Evolutionary conservation across 2,888 invertebrate species (phyloP), one percentile per base, ranked within the genome.

Genomic region (Heliconius ethilla): DNA sequence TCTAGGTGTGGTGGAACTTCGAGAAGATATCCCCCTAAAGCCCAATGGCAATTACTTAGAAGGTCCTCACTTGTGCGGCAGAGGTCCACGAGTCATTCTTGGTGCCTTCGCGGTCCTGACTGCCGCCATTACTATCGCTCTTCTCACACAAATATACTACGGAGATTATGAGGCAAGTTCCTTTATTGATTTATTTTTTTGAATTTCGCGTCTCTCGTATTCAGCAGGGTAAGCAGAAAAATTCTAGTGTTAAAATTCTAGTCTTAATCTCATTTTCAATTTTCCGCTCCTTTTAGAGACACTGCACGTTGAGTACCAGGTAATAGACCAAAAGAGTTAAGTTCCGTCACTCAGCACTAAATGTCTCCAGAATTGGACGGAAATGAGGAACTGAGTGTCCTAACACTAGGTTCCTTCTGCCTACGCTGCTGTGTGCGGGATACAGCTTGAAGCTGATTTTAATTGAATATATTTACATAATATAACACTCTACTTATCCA

Each of bases 131-230:
- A 96, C 97, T 27, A 89, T 97, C 69, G 97, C 97, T 63, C 94
- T 98, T 75, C 93, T 97, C 80, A 91, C 97, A 72, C 97, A 97
- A 88, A 96, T 97, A 83, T 95, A 96, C 89, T 96, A 96, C 86
- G 96, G 97, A 5, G 96, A 96, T 86, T 96, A 96, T 85, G 96
- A 97, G 95, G 97, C 59, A 37, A 59, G 70, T 29, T 45, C 4
- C 6, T 6, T 4, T 10, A 59, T 4, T 59, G 10, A 59, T 27
- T 63, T 13, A 15, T 11, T 27, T 11, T 25, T 27, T 62, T 40
- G 1, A 3, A 51, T 18, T 18, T 51, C 18, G 45, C 51, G 6
- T 51, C 6, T n/a, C 59, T n/a, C 59, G 0, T 0, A 59, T n/a
- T 25, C 10, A 11, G 62, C 10, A 62, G 25, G 25, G 3, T 25